Conservation (phyloP, 30 jellyfish, hydroid and myxozoan species). For the Haliclystus octoradiatus region DNA sequence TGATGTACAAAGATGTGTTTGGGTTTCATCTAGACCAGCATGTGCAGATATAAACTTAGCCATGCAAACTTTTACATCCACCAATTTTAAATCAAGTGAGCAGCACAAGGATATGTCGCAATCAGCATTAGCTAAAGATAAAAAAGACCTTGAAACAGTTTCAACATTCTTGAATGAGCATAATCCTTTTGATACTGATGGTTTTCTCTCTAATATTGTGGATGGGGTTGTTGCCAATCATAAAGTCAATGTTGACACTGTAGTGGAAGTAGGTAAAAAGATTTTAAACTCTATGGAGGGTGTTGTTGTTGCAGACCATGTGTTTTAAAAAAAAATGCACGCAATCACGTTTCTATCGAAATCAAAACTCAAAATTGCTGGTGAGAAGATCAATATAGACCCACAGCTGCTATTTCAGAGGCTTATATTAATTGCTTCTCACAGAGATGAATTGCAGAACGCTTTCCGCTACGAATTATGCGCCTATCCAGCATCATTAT, state of each 20-base stretch:
- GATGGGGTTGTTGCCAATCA: slow-evolving; percentile 3
- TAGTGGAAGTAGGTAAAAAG: slow-evolving; percentile 3
- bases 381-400: slow-evolving; percentile 16
- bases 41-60: slow-evolving; percentile 42
- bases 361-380: slow-evolving; percentile 12
- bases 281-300: slow-evolving; percentile 1
- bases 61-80: slow-evolving; percentile 22
- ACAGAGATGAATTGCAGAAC: slow-evolving; percentile 10
- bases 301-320: not conserved
- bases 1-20: slow-evolving; percentile 15
- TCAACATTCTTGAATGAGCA: slow-evolving; percentile 16
- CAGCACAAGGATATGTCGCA: slow-evolving; percentile 35
- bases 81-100: slow-evolving; percentile 30
- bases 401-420: slow-evolving; percentile 48
- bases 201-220: slow-evolving; percentile 2
- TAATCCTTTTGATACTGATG: slow-evolving; percentile 6
- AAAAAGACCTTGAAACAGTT: slow-evolving; percentile 20
- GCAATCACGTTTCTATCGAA: not conserved
- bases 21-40: slow-evolving; percentile 16
- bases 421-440: slow-evolving; percentile 11
- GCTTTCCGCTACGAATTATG: slow-evolving; percentile 18
- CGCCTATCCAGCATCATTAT: slow-evolving; percentile 15
- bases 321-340: not conserved
- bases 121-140: slow-evolving; percentile 25
- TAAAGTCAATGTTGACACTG: slow-evolving; percentile 2